A percentile compares a stretch with the other conserved stretches of the same genome.
phyloP scores from a whole-genome alignment of 2,113 vertebrate species.

The Brienomyrus longianalis region DNA sequence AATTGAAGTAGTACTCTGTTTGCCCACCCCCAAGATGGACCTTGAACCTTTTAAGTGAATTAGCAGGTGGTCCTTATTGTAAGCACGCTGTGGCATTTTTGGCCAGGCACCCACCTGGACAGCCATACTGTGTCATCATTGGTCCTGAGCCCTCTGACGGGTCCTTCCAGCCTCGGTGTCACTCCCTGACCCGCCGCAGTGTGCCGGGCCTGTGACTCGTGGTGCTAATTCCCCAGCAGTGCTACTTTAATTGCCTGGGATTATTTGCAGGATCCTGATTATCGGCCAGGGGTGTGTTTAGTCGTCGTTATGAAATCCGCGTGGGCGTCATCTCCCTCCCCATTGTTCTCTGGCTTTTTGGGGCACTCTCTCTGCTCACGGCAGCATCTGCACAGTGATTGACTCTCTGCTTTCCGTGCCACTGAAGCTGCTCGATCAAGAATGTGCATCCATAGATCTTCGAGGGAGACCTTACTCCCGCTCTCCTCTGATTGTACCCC shows the following conservation, averaged over 20 bases:
- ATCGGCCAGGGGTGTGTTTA: conserved; percentile 98
- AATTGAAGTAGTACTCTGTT: conserved; percentile 5
- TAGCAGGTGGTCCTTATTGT: conserved; percentile 20
- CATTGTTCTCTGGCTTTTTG: conserved; percentile 92
- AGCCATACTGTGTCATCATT: conserved; percentile 29
- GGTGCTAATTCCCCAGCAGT: conserved; percentile 75
- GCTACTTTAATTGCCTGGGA: conserved; percentile 98
- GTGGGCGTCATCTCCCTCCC: conserved; percentile 71
- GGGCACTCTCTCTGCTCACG: conserved; percentile 65
- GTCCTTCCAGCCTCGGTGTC: conserved; percentile 49
- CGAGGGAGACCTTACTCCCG: conserved; percentile 48
- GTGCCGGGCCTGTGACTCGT: conserved; percentile 77
- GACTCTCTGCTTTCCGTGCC: conserved; percentile 59
- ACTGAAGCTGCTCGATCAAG: conserved; percentile 62
- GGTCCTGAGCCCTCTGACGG: conserved; percentile 42
- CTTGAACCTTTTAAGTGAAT: conserved; percentile 29
- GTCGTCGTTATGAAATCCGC: conserved; percentile 86
- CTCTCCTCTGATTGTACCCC: conserved; percentile 36
- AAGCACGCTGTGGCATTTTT: conserved; percentile 23
- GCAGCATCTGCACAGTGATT: conserved; percentile 75
- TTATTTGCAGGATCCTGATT: conserved; percentile 99
- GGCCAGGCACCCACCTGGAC: conserved; percentile 5
- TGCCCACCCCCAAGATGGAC: neutral
- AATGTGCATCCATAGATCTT: conserved; percentile 55
- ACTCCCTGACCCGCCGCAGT: conserved; percentile 79